phyloP scores from a whole-genome alignment of 2,888 invertebrate genomes.

The Sinopyrophorus schimmeli region DNA sequence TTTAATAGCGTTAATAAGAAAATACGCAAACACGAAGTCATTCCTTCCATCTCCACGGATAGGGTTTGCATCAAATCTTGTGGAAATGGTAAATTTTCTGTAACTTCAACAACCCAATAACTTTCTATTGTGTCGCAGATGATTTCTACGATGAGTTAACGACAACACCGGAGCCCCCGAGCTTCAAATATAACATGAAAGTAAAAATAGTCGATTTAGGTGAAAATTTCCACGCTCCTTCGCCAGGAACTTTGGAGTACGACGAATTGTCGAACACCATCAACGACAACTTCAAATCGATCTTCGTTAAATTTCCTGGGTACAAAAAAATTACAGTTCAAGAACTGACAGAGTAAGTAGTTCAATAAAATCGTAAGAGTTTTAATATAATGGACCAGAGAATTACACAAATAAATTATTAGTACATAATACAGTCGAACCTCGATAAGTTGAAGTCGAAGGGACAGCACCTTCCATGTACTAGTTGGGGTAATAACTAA shows the following conservation, averaged over 20 bases:
- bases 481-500: too few species aligned
- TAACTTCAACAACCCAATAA: too few species aligned
- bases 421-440: too few species aligned
- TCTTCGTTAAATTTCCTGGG: constrained; percentile 67
- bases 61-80: constrained; percentile 84
- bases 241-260: constrained; percentile 73
- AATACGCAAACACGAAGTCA: constrained; percentile 75
- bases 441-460: too few species aligned
- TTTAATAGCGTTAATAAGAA: constrained; percentile 85
- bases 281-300: constrained; percentile 65
- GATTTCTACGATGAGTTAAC: constrained; percentile 61
- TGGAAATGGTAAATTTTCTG: constrained; percentile 64
- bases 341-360: constrained; percentile 72
- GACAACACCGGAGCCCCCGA: constrained; percentile 66
- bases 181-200: constrained; percentile 69
- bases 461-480: too few species aligned
- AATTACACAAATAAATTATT: too few species aligned
- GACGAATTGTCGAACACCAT: constrained; percentile 70
- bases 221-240: constrained; percentile 74
- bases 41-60: constrained; percentile 73
- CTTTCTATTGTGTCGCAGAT: constrained; percentile 53
- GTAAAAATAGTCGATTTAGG: constrained; percentile 77
- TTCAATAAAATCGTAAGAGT: too few species aligned
- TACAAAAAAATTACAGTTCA: constrained; percentile 72
- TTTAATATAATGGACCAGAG: too few species aligned